A percentile compares a stretch with the other conserved stretches of the same genome.
Evolutionary conservation across 2,888 invertebrate species (phyloP).

Genomic region (Luperina nickerlii): DNA sequence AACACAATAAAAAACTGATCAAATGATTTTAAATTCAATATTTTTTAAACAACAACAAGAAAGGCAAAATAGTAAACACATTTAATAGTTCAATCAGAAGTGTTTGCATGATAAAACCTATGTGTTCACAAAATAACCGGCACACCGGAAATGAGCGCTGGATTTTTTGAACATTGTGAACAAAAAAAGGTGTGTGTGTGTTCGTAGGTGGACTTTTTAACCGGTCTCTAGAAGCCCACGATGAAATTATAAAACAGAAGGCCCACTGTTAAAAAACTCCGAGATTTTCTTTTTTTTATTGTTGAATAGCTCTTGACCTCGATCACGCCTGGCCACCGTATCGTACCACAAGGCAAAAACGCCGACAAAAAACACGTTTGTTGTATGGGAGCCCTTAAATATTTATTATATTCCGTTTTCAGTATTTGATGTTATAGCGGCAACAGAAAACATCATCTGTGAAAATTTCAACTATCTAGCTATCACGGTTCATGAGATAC

Average conservation of each 20-base stretch:
- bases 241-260: conserved; percentile 15
- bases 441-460: no score
- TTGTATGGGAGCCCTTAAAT: no score
- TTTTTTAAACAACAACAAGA: neutral
- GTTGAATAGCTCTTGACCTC: no score
- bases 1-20: no score
- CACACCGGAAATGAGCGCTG: conserved; percentile 59
- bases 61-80: neutral
- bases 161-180: conserved; percentile 51
- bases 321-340: no score
- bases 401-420: no score
- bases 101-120: conserved; percentile 44
- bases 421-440: no score
- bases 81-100: conserved; percentile 44
- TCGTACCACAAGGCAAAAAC: no score
- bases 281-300: neutral
- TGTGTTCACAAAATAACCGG: conserved; percentile 39
- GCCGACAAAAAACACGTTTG: no score
- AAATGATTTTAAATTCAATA: neutral
- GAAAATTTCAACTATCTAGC: no score
- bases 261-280: neutral
- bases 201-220: conserved; percentile 53
- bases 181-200: conserved; percentile 37
- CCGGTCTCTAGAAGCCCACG: conserved; percentile 37
- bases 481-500: no score